phyloP scores from a whole-genome alignment of 2,888 invertebrate genomes.

The Chymomyza fuscimana region DNA sequence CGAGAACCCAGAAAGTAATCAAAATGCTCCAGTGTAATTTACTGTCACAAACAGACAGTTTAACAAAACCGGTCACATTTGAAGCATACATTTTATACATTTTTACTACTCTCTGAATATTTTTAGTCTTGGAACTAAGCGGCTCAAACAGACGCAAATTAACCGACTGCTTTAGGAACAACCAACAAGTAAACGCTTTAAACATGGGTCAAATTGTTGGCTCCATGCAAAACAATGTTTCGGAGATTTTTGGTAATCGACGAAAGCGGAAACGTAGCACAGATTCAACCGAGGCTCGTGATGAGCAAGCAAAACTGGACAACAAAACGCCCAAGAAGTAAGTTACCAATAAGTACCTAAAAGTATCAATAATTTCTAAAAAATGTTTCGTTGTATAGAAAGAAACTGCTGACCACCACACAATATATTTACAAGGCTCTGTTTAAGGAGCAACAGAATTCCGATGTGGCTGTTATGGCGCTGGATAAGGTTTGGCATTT shows the following conservation, averaged over 20 bases:
- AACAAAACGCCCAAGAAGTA: constrained; percentile 83
- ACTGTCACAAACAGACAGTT: too few relatives aligned
- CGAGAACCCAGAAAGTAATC: too few relatives aligned
- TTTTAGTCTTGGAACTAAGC: neutral
- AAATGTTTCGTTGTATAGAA: constrained; percentile 71
- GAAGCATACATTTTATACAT: too few relatives aligned
- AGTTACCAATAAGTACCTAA: constrained; percentile 30
- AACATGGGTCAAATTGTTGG: constrained; percentile 80
- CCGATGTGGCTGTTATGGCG: constrained; percentile 87
- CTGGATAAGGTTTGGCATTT: constrained; percentile 86
- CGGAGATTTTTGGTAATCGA: constrained; percentile 81
- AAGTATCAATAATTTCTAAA: neutral
- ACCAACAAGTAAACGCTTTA: neutral
- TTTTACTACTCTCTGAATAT: neutral
- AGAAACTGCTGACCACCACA: constrained; percentile 86
- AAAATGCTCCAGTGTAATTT: too few relatives aligned
- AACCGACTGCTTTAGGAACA: too few relatives aligned
- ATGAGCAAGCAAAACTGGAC: constrained; percentile 79
- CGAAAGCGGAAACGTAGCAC: constrained; percentile 81
- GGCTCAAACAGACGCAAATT: too few relatives aligned
- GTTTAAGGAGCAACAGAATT: constrained; percentile 87
- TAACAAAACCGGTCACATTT: too few relatives aligned
- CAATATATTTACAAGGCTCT: constrained; percentile 89
- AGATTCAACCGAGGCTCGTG: constrained; percentile 78
- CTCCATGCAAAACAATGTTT: constrained; percentile 78